Evolutionary conservation across 2,797 vertebrate genomes (phyloP).

Genomic region (Pantherophis alleghaniensis): DNA sequence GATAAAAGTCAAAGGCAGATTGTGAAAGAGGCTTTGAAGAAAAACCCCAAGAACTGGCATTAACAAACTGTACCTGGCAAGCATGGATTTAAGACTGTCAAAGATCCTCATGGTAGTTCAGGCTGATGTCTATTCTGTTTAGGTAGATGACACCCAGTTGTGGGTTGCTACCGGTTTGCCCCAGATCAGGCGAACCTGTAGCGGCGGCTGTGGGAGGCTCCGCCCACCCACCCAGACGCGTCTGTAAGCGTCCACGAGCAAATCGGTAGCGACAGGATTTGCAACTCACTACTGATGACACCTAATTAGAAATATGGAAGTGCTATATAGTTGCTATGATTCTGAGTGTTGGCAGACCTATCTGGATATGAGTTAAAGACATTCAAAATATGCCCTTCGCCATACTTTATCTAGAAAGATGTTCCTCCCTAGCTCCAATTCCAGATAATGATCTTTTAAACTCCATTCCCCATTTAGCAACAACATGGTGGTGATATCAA

Average conservation of each 20-base stretch:
- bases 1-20: not conserved
- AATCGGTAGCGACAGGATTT: no score
- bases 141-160: not conserved
- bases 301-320: not conserved
- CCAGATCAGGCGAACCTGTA: no score
- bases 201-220: no score
- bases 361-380: not conserved
- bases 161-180: no score
- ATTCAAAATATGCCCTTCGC: not conserved
- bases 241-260: no score
- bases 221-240: no score
- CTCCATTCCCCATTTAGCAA: not conserved
- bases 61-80: not conserved
- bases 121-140: not conserved
- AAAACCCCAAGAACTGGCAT: not conserved
- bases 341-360: not conserved
- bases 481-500: not conserved
- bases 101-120: not conserved
- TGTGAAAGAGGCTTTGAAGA: not conserved
- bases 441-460: not conserved
- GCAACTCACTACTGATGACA: not conserved
- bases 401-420: not conserved
- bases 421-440: not conserved
- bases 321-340: not conserved
- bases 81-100: not conserved